Evolutionary conservation across 1,140 invertebrate species (phyloP).

Genomic region (Neodiprion pinetum): DNA sequence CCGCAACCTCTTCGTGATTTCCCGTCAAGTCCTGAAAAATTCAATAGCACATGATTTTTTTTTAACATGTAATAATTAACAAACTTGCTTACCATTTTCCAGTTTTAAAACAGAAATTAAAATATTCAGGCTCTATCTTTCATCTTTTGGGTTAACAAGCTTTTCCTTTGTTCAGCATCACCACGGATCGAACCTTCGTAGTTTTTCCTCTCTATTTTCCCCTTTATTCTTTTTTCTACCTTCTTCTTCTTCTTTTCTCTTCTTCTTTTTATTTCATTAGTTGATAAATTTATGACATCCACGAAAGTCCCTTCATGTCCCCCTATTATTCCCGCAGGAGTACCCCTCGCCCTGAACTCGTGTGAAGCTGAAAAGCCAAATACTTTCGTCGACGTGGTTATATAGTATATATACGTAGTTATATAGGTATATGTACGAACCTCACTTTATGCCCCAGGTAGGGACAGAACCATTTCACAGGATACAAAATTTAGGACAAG

Average conservation of each 20-base stretch:
- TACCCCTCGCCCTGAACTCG: not conserved
- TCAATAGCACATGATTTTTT: no score
- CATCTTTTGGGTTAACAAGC: no score
- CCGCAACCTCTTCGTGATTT: no score
- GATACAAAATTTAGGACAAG: not conserved
- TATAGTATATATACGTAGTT: not conserved
- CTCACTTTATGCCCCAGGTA: not conserved
- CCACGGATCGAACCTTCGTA: no score
- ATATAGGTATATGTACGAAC: not conserved
- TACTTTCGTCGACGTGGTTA: not conserved
- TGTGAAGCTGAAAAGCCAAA: not conserved
- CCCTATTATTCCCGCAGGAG: not conserved
- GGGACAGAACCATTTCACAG: not conserved
- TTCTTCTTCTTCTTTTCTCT: not conserved
- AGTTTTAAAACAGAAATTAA: no score
- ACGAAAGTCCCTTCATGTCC: conserved; percentile 2
- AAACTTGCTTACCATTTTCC: no score
- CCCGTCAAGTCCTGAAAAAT: no score
- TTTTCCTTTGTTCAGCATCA: no score
- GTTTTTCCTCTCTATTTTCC: no score
- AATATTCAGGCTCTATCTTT: no score
- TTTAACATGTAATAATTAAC: no score
- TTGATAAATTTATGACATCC: conserved; percentile 5
- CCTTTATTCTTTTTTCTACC: no score
- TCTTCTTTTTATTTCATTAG: not conserved